Evolutionary conservation across 2,797 vertebrate genomes (phyloP).

Genomic region (Ctenopoma kingsleyae): DNA sequence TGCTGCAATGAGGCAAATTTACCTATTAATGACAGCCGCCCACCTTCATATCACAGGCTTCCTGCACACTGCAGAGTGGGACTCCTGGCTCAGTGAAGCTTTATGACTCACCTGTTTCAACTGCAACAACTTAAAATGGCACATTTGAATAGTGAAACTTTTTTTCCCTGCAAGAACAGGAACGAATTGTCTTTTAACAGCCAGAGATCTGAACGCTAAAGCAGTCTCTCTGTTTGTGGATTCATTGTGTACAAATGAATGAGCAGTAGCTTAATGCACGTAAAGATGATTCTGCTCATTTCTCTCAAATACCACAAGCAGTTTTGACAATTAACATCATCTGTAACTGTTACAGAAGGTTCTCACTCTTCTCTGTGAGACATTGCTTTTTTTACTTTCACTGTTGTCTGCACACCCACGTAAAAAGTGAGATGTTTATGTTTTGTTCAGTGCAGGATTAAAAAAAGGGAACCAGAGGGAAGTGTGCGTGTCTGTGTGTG

Average conservation of each 20-base stretch:
- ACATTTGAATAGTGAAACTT: constrained; percentile 67
- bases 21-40: constrained; percentile 76
- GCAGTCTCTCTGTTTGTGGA: not conserved
- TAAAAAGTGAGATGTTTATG: constrained; percentile 23
- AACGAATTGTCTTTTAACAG: constrained; percentile 24
- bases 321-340: constrained; percentile 1
- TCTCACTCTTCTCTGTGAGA: not conserved
- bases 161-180: constrained; percentile 10
- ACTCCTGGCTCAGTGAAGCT: constrained; percentile 64
- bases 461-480: constrained; percentile 23
- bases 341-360: not conserved
- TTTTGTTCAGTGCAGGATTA: constrained; percentile 10
- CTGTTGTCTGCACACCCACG: constrained; percentile 40
- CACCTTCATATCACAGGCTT: constrained; percentile 72
- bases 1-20: constrained; percentile 64
- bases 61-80: constrained; percentile 70
- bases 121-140: constrained; percentile 69
- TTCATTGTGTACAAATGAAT: constrained; percentile 7
- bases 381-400: not conserved
- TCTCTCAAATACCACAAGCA: not conserved
- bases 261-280: not conserved
- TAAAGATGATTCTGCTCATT: not conserved
- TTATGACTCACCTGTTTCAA: constrained; percentile 77
- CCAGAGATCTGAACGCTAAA: constrained; percentile 11
- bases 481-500: not conserved